Conservation (phyloP, 2,888 invertebrate species). For the Netelia fuscicornis region DNA sequence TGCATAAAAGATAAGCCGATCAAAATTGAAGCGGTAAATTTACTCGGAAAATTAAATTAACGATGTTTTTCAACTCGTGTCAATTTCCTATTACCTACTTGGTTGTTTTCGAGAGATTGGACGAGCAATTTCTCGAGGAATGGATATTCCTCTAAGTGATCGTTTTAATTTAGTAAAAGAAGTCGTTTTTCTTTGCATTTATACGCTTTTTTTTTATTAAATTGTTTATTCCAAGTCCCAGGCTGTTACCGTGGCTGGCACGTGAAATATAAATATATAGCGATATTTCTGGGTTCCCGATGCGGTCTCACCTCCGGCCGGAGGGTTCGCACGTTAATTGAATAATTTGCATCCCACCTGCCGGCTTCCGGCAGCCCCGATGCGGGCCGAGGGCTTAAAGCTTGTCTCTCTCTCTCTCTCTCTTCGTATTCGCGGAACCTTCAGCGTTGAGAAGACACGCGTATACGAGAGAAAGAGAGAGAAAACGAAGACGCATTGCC, state of each 20-base stretch:
- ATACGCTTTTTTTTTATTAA: neutral
- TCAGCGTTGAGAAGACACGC: constrained; percentile 45
- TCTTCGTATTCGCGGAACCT: constrained; percentile 29
- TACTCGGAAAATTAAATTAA: constrained; percentile 7
- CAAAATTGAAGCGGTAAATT: constrained; percentile 10
- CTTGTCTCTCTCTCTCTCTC: constrained; percentile 59
- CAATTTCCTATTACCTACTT: too few species aligned
- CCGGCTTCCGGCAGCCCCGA: constrained; percentile 75
- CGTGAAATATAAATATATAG: constrained; percentile 22
- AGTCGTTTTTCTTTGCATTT: neutral
- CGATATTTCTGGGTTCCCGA: constrained; percentile 39
- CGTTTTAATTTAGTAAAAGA: too few species aligned
- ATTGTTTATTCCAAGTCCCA: neutral
- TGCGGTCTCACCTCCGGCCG: constrained; percentile 46
- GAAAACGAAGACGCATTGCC: constrained; percentile 47
- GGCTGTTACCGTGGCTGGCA: neutral
- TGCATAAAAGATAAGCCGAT: constrained; percentile 12
- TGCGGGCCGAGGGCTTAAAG: constrained; percentile 72
- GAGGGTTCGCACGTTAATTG: constrained; percentile 78
- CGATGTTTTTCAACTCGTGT: too few species aligned
- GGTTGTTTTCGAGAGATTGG: too few species aligned
- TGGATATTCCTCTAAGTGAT: too few species aligned
- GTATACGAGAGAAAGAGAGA: constrained; percentile 15
- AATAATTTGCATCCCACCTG: constrained; percentile 82
- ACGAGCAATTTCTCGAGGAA: too few species aligned